Conservation (phyloP, 23 tunicate genomes). For the Diplosoma virens region DNA sequence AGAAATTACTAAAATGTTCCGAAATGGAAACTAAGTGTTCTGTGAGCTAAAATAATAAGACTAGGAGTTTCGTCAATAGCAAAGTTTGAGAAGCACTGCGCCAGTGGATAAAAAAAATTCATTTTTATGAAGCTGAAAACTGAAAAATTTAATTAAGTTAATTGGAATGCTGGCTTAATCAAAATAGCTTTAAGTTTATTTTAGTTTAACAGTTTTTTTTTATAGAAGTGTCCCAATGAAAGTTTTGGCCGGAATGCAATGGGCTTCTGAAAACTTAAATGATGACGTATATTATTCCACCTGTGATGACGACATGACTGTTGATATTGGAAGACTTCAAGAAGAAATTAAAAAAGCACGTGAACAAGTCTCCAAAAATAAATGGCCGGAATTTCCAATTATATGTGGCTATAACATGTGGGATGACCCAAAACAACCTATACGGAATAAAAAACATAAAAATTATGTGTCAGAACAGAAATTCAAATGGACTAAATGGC, state of each 20-base stretch:
- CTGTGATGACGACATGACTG: constrained; percentile 17
- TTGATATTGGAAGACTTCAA: neutral
- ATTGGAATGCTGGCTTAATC: no score
- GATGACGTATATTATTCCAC: neutral
- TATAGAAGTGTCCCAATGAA: constrained; percentile 2
- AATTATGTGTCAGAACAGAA: constrained; percentile 17
- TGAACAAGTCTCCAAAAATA: neutral
- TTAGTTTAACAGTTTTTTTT: no score
- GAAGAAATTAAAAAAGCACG: neutral
- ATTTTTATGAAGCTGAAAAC: no score
- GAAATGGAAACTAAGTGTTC: no score
- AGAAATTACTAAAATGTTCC: no score
- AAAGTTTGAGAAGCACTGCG: no score
- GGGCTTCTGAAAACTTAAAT: constrained; percentile 7
- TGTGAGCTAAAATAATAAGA: no score
- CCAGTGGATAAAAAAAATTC: no score
- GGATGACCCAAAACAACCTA: neutral
- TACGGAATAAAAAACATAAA: neutral
- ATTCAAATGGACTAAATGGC: constrained; percentile 13
- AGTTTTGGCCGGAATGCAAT: constrained; percentile 33
- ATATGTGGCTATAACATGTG: constrained; percentile 2
- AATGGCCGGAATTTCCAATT: constrained; percentile 37
- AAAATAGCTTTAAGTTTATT: no score
- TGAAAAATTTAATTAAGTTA: no score
- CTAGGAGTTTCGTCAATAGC: no score